A percentile compares a stretch with the other conserved stretches of the same genome.
Evolutionary conservation across 2,797 vertebrate species (phyloP).

Genomic region (Tolypeutes matacus): DNA sequence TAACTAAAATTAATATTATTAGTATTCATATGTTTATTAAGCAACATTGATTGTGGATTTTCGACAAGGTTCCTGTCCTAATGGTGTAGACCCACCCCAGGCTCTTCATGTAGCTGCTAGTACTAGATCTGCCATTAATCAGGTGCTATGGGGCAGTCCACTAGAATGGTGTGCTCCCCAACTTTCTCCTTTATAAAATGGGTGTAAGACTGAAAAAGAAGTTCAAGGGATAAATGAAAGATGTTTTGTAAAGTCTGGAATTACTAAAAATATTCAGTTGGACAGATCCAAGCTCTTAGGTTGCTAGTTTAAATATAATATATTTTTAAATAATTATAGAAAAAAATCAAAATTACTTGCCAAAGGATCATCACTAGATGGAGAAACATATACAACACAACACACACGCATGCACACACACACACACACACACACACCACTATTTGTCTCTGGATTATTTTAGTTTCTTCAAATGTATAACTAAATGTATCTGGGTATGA

Average conservation of each 20-base stretch:
- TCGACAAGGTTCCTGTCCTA: not conserved
- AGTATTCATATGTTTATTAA: not conserved
- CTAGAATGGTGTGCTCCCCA: not conserved
- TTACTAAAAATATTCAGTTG: not conserved
- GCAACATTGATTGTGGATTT: not conserved
- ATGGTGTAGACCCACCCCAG: not conserved
- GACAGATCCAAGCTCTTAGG: not conserved
- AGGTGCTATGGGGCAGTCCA: not conserved
- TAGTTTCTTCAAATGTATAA: not conserved
- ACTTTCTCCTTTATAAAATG: not conserved
- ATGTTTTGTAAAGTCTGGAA: not conserved
- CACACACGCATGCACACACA: not conserved
- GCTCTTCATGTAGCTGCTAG: not conserved
- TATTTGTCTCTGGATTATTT: constrained; percentile 61
- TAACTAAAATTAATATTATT: not conserved
- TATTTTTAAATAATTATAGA: constrained; percentile 71
- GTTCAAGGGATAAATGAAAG: not conserved
- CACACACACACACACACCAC: constrained; percentile 24
- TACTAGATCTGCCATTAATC: not conserved
- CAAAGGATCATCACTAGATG: constrained; percentile 20
- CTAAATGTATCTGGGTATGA: constrained; percentile 55
- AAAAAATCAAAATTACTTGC: constrained; percentile 69
- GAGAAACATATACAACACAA: constrained; percentile 31
- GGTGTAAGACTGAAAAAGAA: not conserved
- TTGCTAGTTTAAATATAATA: not conserved